phyloP scores from a whole-genome alignment of 2,113 vertebrate species.

The Anolis sagrei region DNA sequence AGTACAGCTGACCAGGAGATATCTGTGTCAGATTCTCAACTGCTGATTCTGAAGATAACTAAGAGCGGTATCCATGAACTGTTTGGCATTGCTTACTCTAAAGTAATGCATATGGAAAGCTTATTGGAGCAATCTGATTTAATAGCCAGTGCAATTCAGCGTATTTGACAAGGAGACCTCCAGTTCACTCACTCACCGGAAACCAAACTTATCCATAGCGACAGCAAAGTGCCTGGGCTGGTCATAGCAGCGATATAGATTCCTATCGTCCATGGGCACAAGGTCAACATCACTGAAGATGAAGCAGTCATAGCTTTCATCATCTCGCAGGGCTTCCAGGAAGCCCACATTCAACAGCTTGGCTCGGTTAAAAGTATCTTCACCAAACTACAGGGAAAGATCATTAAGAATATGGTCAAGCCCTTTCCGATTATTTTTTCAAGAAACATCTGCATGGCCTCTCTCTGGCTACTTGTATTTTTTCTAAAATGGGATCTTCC shows the following conservation, averaged over 20 bases:
- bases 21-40: neutral
- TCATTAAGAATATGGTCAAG: neutral
- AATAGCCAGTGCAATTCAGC: neutral
- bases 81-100: neutral
- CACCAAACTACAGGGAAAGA: constrained; percentile 82
- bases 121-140: neutral
- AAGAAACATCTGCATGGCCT: neutral
- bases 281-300: constrained; percentile 98
- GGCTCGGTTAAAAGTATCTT: constrained; percentile 97
- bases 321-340: constrained; percentile 91
- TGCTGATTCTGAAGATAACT: neutral
- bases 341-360: constrained; percentile 97
- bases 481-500: neutral
- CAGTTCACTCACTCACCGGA: constrained; percentile 67
- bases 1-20: neutral
- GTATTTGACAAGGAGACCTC: neutral
- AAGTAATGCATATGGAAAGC: neutral
- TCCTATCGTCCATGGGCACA: constrained; percentile 99
- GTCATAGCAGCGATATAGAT: constrained; percentile 97
- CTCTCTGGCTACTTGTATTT: neutral
- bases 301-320: constrained; percentile 92
- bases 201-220: constrained; percentile 91
- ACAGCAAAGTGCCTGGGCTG: constrained; percentile 97
- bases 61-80: neutral
- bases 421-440: neutral